Evolutionary conservation across 2,797 vertebrate species (phyloP).

Genomic region (Enteromius fasciolatus): DNA sequence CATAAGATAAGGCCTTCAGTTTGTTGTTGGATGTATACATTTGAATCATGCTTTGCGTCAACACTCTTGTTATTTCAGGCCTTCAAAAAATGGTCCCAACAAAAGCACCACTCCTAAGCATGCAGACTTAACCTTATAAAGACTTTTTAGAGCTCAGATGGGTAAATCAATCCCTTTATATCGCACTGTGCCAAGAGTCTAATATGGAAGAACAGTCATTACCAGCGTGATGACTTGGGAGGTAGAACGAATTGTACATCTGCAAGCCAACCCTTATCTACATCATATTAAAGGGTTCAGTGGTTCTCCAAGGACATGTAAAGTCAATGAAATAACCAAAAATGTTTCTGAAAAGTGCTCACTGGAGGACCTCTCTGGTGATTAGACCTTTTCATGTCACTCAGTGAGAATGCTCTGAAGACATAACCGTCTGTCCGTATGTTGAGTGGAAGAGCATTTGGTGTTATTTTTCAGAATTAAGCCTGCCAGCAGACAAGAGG

Average conservation of each 20-base stretch:
- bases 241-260: slow-evolving; percentile 51
- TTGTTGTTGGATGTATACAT: neutral
- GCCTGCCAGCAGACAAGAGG: slow-evolving; percentile 35
- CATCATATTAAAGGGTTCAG: slow-evolving; percentile 53
- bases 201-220: slow-evolving; percentile 47
- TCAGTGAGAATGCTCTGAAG: slow-evolving; percentile 41
- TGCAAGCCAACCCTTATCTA: slow-evolving; percentile 52
- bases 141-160: slow-evolving; percentile 12
- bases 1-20: neutral
- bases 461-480: slow-evolving; percentile 45
- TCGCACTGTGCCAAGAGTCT: slow-evolving; percentile 30
- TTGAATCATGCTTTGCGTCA: neutral
- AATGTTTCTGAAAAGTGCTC: slow-evolving; percentile 49
- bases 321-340: slow-evolving; percentile 50
- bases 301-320: slow-evolving; percentile 52
- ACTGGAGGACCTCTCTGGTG: slow-evolving; percentile 27
- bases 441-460: slow-evolving; percentile 31
- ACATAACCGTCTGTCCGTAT: slow-evolving; percentile 37
- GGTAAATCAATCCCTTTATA: slow-evolving; percentile 48
- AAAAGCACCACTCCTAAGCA: neutral
- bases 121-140: slow-evolving; percentile 23
- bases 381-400: slow-evolving; percentile 49
- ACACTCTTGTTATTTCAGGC: neutral
- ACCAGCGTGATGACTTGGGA: slow-evolving; percentile 41
- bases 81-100: neutral